Conservation (phyloP, 2,888 invertebrate species). For the Oeneis ivallda region DNA sequence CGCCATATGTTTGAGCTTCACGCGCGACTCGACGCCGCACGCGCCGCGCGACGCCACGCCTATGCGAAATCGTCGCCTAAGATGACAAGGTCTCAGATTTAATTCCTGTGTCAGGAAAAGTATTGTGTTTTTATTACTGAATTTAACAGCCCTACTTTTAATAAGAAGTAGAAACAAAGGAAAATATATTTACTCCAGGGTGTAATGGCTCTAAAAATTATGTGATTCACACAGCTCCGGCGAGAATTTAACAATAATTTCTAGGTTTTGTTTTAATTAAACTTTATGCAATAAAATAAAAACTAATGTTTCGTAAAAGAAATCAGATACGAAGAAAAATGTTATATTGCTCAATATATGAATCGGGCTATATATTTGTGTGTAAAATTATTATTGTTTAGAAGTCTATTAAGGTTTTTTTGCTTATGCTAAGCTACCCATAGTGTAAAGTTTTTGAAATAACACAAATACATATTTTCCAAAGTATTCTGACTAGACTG, state of each 20-base stretch:
- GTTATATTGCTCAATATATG: not conserved
- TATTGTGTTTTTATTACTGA: not conserved
- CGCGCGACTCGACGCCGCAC: too few relatives aligned
- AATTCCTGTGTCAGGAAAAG: not conserved
- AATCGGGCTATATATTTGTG: not conserved
- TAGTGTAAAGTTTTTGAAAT: too few relatives aligned
- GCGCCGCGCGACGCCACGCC: too few relatives aligned
- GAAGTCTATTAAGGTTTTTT: too few relatives aligned
- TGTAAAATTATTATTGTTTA: too few relatives aligned
- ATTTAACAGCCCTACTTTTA: slow-evolving; percentile 53
- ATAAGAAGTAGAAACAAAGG: slow-evolving; percentile 56
- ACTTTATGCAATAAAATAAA: not conserved
- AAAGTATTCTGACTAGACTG: too few relatives aligned
- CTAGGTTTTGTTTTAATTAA: slow-evolving; percentile 15
- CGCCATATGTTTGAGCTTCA: too few relatives aligned
- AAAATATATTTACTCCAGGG: slow-evolving; percentile 59
- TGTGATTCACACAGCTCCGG: slow-evolving; percentile 47
- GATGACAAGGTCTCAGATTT: too few relatives aligned
- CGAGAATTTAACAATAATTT: slow-evolving; percentile 16
- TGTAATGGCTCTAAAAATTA: slow-evolving; percentile 67
- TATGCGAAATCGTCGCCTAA: too few relatives aligned
- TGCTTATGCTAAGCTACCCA: too few relatives aligned
- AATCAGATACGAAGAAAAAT: not conserved
- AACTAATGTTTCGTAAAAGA: not conserved
- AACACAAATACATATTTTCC: too few relatives aligned